phyloP scores from a whole-genome alignment of 2,888 invertebrate genomes.

The Actias luna region DNA sequence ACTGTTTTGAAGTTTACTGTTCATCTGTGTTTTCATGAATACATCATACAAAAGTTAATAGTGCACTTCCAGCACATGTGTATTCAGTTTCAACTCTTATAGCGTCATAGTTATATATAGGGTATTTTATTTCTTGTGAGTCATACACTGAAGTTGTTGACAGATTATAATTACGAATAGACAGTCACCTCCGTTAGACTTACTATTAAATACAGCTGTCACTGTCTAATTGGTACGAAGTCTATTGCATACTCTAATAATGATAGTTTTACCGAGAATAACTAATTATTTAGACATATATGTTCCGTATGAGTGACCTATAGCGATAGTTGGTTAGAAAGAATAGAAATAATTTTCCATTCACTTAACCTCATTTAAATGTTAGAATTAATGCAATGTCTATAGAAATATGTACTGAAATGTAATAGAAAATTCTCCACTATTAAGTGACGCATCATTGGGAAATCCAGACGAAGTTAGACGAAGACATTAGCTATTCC shows the following conservation, averaged over 20 bases:
- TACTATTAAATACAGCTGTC: neutral
- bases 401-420: neutral
- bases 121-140: neutral
- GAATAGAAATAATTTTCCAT: neutral
- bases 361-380: neutral
- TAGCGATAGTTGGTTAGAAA: too few species aligned
- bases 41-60: neutral
- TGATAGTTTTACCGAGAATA: neutral
- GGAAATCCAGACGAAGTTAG: constrained; percentile 76
- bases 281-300: neutral
- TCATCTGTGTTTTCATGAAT: neutral
- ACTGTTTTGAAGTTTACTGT: neutral
- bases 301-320: too few species aligned
- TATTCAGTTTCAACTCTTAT: neutral
- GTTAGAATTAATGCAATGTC: neutral
- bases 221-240: neutral
- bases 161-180: neutral
- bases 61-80: neutral
- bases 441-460: constrained; percentile 72
- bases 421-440: constrained; percentile 12
- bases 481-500: constrained; percentile 72
- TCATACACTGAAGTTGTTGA: neutral
- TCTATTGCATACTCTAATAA: neutral
- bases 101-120: neutral
- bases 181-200: neutral